Base-by-base conservation (phyloP, 2,888 invertebrate species). In the Acanthococcus lagerstroemiae region DNA sequence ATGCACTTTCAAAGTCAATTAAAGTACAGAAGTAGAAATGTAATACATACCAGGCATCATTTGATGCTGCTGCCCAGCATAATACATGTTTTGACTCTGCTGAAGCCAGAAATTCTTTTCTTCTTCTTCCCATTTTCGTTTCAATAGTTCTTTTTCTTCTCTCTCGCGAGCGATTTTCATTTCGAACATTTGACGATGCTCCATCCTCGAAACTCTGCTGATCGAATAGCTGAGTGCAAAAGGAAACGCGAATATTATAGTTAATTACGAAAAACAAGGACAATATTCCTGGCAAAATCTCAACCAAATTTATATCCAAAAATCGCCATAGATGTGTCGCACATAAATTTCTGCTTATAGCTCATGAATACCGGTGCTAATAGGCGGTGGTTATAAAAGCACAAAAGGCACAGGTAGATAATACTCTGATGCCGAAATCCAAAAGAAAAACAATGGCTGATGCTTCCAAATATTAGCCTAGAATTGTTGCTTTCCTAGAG, bases 151-250 rank as follows among this genome's bases (percentile, higher is more conserved):
- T 52, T 63, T 30, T 63, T 63, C 63, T 44, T 63, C 44, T n/a
- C 25, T 26, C 37, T 63, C 50, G 27, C 55, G 55, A 12, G 19
- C 55, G 6, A 63, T 19, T 37, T 52, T 63, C 63, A 63, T 63
- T 26, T 63, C 63, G 63, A 63, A 63, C 63, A 63, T 52, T 3
- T 22, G 21, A 7, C 63, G 52, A 24, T 24, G 63, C 25, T 63
- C 63, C 12, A 15, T 17, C 44, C 44, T 50, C 37, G 63, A 63
- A 12, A 63, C 19, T 63, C 50, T 61, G n/a, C n/a, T 52, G 1
- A 3, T 24, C 6, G 22, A 52, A 21, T 1, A 21, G 50, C 48
- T n/a, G n/a, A n/a, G n/a, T n/a, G n/a, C n/a, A n/a, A n/a, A n/a
- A n/a, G n/a, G n/a, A n/a, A n/a, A n/a, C n/a, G n/a, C n/a, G n/a